These are phyloP conservation scores for Zophobas atratus DNA, from an alignment of 1,140 invertebrate species.

Conservation along the genomic window DNA sequence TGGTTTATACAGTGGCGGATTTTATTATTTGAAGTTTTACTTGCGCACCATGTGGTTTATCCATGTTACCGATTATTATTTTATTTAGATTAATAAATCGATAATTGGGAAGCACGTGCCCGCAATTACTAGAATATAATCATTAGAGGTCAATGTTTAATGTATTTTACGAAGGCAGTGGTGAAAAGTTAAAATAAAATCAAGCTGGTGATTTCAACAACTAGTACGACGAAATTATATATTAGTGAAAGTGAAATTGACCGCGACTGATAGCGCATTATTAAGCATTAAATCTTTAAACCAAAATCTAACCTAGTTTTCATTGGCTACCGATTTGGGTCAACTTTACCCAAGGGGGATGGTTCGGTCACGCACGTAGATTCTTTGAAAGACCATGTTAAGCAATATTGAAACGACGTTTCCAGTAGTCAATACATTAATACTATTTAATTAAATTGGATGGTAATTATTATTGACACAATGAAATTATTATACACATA, in stretches of 20 bases:
- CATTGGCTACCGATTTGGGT: slow-evolving; percentile 7
- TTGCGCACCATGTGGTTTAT: too few species aligned
- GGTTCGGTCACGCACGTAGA: slow-evolving; percentile 13
- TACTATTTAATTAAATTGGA: too few species aligned
- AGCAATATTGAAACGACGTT: background rate
- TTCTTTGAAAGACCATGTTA: background rate
- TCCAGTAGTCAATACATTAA: slow-evolving; percentile 1
- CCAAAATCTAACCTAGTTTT: slow-evolving; percentile 33
- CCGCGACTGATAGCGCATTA: slow-evolving; percentile 11
- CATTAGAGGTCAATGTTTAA: slow-evolving; percentile 25
- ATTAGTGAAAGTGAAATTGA: slow-evolving; percentile 20
- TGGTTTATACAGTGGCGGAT: slow-evolving; percentile 4
- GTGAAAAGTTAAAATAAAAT: too few species aligned
- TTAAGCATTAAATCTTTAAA: background rate
- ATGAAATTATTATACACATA: too few species aligned
- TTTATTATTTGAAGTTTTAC: slow-evolving; percentile 1
- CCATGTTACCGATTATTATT: too few species aligned
- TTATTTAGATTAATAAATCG: too few species aligned
- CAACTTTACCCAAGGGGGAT: slow-evolving; percentile 23
- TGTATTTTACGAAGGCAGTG: background rate
- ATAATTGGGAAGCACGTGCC: background rate
- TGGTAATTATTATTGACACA: too few species aligned
- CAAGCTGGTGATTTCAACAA: too few species aligned
- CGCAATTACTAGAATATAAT: too few species aligned
- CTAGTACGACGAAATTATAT: too few species aligned